These are phyloP conservation scores for Rhabdornis inornatus DNA, from an alignment of 2,113 vertebrate genomes.

Conservation along the genomic window DNA sequence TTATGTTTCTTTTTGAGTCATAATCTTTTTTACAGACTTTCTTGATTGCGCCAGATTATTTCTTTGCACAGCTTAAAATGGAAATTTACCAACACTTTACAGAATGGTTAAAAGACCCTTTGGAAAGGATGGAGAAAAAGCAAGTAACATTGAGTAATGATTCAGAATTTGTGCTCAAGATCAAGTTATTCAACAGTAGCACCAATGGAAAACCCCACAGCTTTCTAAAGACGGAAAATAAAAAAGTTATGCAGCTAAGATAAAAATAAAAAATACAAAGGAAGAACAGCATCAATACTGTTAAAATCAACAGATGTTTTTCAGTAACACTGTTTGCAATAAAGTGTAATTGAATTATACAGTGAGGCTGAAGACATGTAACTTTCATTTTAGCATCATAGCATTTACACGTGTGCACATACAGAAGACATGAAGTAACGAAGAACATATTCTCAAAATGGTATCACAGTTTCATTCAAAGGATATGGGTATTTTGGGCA, in stretches of 20 bases:
- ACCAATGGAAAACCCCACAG: background rate
- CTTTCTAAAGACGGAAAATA: background rate
- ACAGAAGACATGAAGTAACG: background rate
- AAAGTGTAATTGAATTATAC: background rate
- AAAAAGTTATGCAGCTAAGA: background rate
- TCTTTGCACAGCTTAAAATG: background rate
- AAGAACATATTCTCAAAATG: background rate
- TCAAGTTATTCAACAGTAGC: background rate
- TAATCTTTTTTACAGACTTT: background rate
- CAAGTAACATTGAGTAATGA: background rate
- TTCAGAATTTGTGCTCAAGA: background rate
- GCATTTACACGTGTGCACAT: background rate
- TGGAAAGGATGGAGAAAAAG: background rate
- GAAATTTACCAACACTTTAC: background rate
- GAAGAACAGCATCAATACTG: background rate
- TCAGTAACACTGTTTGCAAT: background rate
- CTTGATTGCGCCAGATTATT: background rate
- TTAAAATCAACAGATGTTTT: background rate
- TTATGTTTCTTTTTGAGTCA: background rate
- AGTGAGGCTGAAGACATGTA: background rate
- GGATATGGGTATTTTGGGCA: background rate
- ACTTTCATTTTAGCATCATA: background rate
- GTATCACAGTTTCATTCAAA: background rate
- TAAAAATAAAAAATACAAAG: background rate
- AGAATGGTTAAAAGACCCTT: background rate